Evolutionary conservation across 2,797 vertebrate genomes (phyloP), one percentile per base, ranked within the genome.

Genomic region (Rhodeus uyekii): DNA sequence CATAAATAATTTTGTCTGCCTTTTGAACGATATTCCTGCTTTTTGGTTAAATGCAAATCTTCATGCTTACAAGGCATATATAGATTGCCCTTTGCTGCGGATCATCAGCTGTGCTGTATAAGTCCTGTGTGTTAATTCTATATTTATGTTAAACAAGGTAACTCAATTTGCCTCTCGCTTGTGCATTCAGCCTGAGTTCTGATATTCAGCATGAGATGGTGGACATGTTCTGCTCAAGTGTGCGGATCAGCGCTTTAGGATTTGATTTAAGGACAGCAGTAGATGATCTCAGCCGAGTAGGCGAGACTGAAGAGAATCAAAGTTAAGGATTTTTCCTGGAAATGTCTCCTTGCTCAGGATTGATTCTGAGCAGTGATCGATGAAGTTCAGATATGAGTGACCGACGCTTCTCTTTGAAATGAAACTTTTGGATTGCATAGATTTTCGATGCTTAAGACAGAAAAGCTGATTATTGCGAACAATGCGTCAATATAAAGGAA

Each of bases 141-240:
- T 93, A 93, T 93, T 94, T 91, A 94, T 94, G 92, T 90, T 92
- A 94, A 94, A 50, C 93, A 83, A 24, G 14, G 80, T 87, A 84
- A 89, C 83, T 84, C 90, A 85, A 91, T 95, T 93, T 93, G 91
- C 89, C 89, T 90, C 90, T 92, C 87, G 91, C 5, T 93, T 94
- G 92, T 90, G 90, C 89, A 92, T 93, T 93, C 91, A 87, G 87
- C 86, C 87, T 87, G 76, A 87, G 92, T 92, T 93, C 91, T 91
- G 92, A 93, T 94, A 93, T 92, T 90, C 88, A 89, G 87, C 84
- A 93, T 93, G 92, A 92, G 88, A 93, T 93, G 89, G 91, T 90
- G 90, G 88, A 84, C 86, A 83, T 87, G 87, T 91, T 93, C 84
- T 84, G 88, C 88, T 50, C 73, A 18, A 69, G 53, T 50, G 24